These are phyloP conservation scores for Diadophis punctatus DNA, from an alignment of 2,113 vertebrate species.

Conservation along the genomic window DNA sequence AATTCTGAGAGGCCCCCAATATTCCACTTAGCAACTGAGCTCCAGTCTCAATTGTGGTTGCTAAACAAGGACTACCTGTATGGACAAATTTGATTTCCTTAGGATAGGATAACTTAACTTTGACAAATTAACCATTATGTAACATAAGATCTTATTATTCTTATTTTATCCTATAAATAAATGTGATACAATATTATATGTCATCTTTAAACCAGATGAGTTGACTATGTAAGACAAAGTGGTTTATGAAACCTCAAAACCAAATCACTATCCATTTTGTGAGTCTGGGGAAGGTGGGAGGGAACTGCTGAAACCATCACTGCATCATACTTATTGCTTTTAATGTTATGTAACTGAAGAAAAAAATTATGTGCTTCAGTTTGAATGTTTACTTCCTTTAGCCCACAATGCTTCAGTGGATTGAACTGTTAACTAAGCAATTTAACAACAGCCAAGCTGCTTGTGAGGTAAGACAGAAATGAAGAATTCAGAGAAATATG, in stretches of 20 bases:
- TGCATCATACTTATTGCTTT: not conserved
- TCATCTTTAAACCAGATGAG: not conserved
- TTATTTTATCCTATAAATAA: not conserved
- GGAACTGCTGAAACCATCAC: too few species aligned
- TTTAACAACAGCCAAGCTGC: slow-evolving; percentile 99
- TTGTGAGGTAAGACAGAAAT: slow-evolving; percentile 83
- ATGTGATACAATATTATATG: not conserved
- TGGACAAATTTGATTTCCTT: not conserved
- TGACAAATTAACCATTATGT: not conserved
- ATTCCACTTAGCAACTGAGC: not conserved
- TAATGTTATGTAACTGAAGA: not conserved
- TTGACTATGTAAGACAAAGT: not conserved
- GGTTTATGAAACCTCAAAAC: not conserved
- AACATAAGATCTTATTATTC: not conserved
- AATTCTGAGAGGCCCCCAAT: not conserved
- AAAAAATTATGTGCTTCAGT: not conserved
- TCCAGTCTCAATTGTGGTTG: not conserved
- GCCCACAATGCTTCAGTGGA: slow-evolving; percentile 99
- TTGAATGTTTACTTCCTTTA: slow-evolving; percentile 59
- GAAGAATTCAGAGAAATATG: slow-evolving; percentile 42
- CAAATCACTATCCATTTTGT: not conserved
- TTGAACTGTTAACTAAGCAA: slow-evolving; percentile 96
- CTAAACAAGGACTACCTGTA: not conserved
- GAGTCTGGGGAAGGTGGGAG: not conserved
- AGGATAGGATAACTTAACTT: not conserved